A percentile compares a stretch with the other conserved stretches of the same genome.
Evolutionary conservation across 2,113 vertebrate genomes (phyloP).

Genomic region (Urocitellus parryii): DNA sequence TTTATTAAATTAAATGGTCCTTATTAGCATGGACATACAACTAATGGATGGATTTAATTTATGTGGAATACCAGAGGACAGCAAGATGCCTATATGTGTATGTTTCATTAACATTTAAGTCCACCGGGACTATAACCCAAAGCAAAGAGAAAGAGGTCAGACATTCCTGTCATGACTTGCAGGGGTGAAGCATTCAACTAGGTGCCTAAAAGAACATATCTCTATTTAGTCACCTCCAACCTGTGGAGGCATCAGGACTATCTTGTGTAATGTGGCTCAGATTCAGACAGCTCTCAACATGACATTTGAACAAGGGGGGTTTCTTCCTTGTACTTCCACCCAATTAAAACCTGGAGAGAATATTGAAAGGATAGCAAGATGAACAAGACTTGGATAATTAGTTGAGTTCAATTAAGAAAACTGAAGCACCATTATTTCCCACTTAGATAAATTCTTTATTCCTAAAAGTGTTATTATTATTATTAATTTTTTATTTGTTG

Average conservation of each 20-base stretch:
- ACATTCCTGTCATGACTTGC: neutral
- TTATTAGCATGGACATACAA: neutral
- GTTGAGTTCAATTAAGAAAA: conserved; percentile 57
- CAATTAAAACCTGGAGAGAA: conserved; percentile 36
- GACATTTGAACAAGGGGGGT: neutral
- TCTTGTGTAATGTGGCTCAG: neutral
- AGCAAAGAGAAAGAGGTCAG: conserved; percentile 32
- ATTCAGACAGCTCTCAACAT: conserved; percentile 23
- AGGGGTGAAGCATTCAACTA: neutral
- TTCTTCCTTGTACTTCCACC: neutral
- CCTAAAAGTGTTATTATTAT: neutral
- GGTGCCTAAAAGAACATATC: neutral
- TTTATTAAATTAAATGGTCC: conserved; percentile 59
- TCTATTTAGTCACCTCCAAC: neutral
- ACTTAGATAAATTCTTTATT: conserved; percentile 57
- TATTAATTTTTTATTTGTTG: neutral
- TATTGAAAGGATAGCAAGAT: conserved; percentile 11
- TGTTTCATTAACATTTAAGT: neutral
- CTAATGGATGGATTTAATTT: conserved; percentile 18
- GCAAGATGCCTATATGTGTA: neutral
- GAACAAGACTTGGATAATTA: conserved; percentile 34
- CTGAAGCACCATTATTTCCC: conserved; percentile 38
- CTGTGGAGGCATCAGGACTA: neutral
- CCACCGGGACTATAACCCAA: neutral
- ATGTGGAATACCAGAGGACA: neutral